Base-by-base conservation (phyloP, 2,888 invertebrate species). In the Ennomos erosarius region DNA sequence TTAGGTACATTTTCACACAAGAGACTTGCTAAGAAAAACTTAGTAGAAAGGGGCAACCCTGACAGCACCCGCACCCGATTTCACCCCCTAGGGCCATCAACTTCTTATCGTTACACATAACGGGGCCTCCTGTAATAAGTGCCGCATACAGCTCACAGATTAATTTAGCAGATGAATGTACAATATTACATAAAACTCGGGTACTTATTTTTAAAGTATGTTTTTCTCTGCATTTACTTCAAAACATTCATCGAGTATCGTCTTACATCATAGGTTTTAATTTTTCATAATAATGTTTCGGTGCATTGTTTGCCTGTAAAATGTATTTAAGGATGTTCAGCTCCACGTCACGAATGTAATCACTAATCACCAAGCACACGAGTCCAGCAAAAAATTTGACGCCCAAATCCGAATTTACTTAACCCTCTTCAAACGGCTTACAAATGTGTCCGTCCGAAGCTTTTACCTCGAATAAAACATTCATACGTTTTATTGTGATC, bases 351-450 rank as follows among this genome's bases (percentile, higher is more conserved):
- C 49, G 16, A 59, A 13, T 66, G 67, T 73, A 72, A 68, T 65
- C 59, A 65, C 68, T 73, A 72, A 68, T 65, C 59, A 65, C 64
- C 68, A 66, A 75, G 64, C 70, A 76, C 71, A 76, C 77, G 80
- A 81, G 78, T 78, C 72, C 73, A 75, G 76, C 79, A 85, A 89
- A 89, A 89, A 89, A 87, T 82, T 84, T 89, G 90, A 89, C 85
- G 84, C 77, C 72, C 78, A 85, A 85, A 89, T 83, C 87, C 81
- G 85, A 86, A 85, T 84, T 85, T 88, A 85, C 84, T 88, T 85
- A 88, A 90, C 90, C 90, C 90, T 90, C 84, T 85, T 90, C 90
- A 89, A 85, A 87, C 78, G 84, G 87, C 84, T 88, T 87, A 87
- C 82, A 84, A 83, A 86, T 81, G 82, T 81, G 85, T 83, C 84